These are phyloP conservation scores for Dicycla oo DNA, from an alignment of 2,888 invertebrate genomes.

Conservation along the genomic window DNA sequence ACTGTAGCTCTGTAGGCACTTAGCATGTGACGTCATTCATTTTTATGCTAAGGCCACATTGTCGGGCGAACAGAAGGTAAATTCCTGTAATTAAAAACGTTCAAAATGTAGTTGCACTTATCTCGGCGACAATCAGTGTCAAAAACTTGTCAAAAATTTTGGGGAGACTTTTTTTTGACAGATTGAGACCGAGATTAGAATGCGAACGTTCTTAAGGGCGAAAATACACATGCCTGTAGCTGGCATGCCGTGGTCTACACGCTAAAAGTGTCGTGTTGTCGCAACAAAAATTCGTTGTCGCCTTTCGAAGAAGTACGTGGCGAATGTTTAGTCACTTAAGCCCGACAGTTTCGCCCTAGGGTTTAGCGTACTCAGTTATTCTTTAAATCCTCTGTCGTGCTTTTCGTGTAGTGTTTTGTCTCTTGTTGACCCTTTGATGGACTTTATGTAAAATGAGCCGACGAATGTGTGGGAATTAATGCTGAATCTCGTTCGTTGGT, in stretches of 20 bases:
- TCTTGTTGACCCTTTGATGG: slow-evolving; percentile 42
- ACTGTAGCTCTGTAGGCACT: slow-evolving; percentile 84
- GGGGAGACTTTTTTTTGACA: neutral
- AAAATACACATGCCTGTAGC: no score
- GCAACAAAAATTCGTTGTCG: neutral
- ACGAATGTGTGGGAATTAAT: slow-evolving; percentile 38
- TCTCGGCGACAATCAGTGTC: neutral
- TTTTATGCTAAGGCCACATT: slow-evolving; percentile 12
- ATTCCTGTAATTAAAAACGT: neutral
- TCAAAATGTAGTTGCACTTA: neutral
- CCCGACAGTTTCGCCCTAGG: slow-evolving; percentile 6
- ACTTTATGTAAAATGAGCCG: slow-evolving; percentile 7
- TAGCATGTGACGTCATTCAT: neutral
- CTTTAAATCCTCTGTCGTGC: slow-evolving; percentile 55
- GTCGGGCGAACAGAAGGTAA: neutral
- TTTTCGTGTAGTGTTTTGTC: slow-evolving; percentile 56
- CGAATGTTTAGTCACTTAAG: neutral
- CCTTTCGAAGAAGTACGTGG: neutral
- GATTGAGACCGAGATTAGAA: neutral
- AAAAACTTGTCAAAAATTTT: neutral
- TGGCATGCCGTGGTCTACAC: no score
- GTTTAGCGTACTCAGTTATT: slow-evolving; percentile 47
- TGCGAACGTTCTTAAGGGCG: neutral
- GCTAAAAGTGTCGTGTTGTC: neutral
- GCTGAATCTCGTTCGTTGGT: slow-evolving; percentile 42